Percentiles rank a stretch among this genome's conserved stretches.
Evolutionary conservation across 2,113 vertebrate genomes (phyloP).

Genomic region (Eulacestoma nigropectus): DNA sequence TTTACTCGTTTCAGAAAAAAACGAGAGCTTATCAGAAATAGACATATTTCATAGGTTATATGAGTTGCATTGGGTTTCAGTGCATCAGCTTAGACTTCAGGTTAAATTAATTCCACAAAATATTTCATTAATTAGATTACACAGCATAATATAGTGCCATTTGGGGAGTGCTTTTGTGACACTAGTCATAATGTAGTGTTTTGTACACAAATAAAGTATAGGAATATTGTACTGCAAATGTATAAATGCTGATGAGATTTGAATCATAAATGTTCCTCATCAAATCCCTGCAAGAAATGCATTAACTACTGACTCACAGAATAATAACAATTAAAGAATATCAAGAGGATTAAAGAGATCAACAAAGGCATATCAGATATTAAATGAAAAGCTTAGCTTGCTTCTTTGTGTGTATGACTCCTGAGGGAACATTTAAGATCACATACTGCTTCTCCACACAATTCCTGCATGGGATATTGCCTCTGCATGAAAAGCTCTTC

Average conservation of each 20-base stretch:
- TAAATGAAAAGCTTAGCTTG: background rate
- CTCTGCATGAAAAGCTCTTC: background rate
- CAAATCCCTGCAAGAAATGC: background rate
- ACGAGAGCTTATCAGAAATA: background rate
- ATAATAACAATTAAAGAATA: background rate
- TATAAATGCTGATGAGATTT: background rate
- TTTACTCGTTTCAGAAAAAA: background rate
- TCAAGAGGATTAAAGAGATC: background rate
- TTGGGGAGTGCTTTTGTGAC: background rate
- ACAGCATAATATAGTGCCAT: background rate
- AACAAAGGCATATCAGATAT: background rate
- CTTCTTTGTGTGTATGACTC: background rate
- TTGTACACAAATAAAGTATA: background rate
- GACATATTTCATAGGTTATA: background rate
- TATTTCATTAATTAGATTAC: background rate
- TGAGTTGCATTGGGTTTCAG: background rate
- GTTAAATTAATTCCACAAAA: constrained; percentile 24
- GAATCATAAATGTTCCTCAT: background rate
- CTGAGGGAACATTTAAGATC: background rate
- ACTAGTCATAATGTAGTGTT: background rate
- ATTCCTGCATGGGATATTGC: background rate
- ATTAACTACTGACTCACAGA: background rate
- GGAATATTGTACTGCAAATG: background rate
- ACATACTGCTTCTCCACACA: background rate
- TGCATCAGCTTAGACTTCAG: background rate